Base-by-base conservation (phyloP, 1,140 invertebrate genomes). In the Drosophila rufa region DNA sequence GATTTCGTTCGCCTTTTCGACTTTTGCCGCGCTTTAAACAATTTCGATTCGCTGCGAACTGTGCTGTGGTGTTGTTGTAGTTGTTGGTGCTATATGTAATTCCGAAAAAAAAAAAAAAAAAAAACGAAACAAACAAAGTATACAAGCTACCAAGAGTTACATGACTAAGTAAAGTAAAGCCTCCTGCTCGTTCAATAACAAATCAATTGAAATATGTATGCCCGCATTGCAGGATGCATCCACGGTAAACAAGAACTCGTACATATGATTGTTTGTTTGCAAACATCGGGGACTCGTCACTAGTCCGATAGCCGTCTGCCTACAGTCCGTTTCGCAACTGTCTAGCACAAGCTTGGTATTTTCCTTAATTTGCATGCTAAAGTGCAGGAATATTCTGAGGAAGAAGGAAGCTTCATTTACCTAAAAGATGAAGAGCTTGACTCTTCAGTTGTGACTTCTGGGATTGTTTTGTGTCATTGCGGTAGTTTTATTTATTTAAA, bases 171-270 rank as follows among this genome's bases (percentile, higher is more conserved):
- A 65, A 61, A 67, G 48, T 68, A 68, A 46, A 70, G 66, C 61
- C 66, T 38, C 62, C 47, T 45, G n/a, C 48, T 9, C 60, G 67
- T 70, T 70, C 62, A 68, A 68, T 68, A 70, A 46, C 67, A 70
- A 70, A 70, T 70, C 67, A 70, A 70, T 68, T 55, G 67, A 55
- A 70, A 70, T 55, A 70, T 55, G 67, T 70, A 55, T 30, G 43
- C 62, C 36, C 30, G 47, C 47, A 7, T 27, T 45, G 64, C 62
- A 53, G 67, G 67, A 56, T 70, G 67, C 67, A 70, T 27, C 40
- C 40, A 67, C 67, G 67, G 67, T 70, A 70, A 68, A 68, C 67
- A 70, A 68, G 42, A 68, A 25, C 40, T 55, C 30, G 48, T 45
- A 19, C 38, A 45, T 38, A 30, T 56, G 62, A 55, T 70, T 70